phyloP scores from a whole-genome alignment of 1,140 invertebrate genomes.

The Philotrypesis tridentata region DNA sequence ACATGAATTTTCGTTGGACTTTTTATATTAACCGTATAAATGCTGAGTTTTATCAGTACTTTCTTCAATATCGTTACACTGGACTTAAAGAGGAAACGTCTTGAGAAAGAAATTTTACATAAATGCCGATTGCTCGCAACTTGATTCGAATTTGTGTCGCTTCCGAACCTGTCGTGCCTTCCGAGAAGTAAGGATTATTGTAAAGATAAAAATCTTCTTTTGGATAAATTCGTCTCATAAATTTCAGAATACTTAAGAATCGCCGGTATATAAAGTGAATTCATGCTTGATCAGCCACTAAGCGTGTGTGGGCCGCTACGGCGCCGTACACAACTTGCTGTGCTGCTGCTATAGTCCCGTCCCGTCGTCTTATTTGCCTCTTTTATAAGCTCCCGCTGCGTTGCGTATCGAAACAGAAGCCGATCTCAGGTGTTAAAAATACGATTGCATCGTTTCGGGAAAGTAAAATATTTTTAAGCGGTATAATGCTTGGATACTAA shows the following conservation, averaged over 20 bases:
- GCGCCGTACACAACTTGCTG: conserved; percentile 27
- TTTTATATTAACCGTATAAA: not conserved
- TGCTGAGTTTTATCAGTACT: not conserved
- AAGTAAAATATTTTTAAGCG: conserved; percentile 27
- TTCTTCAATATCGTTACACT: not conserved
- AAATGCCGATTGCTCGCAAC: not conserved
- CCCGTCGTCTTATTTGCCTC: not conserved
- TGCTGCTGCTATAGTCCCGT: not conserved
- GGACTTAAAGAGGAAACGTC: not conserved
- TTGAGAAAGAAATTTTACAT: not conserved
- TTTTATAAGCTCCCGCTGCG: conserved; percentile 28
- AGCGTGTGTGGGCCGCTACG: conserved; percentile 38
- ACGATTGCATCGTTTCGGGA: conserved; percentile 18
- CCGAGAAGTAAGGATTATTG: conserved; percentile 31
- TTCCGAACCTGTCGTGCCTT: conserved; percentile 31
- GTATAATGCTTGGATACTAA: not conserved
- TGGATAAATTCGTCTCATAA: conserved; percentile 43
- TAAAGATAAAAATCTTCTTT: conserved; percentile 34
- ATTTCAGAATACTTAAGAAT: conserved; percentile 42
- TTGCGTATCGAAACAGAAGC: conserved; percentile 40
- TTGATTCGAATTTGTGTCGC: not conserved
- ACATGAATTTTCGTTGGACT: not conserved
- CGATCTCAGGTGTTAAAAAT: conserved; percentile 46
- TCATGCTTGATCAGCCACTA: conserved; percentile 46
- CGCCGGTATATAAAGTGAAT: conserved; percentile 42